Conservation (phyloP, 2,113 vertebrate genomes). For the Eptatretus burgeri region DNA sequence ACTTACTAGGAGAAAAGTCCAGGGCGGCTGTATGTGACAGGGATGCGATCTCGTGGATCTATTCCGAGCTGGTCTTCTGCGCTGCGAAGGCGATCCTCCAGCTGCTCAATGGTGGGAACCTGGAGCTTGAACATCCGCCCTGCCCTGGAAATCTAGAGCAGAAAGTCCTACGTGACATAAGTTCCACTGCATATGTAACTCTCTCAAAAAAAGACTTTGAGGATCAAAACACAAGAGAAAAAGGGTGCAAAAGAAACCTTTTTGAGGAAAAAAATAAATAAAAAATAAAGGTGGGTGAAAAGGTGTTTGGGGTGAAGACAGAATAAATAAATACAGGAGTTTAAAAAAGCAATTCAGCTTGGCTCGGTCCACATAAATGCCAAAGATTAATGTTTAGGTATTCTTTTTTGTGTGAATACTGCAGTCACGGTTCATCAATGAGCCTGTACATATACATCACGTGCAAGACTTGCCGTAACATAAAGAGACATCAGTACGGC, state of each 20-base stretch:
- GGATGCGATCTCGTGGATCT: conserved; percentile 46
- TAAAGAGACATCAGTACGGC: too few relatives aligned
- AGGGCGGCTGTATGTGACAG: conserved; percentile 58
- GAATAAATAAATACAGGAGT: too few relatives aligned
- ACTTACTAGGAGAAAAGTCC: conserved; percentile 77
- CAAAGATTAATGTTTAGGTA: too few relatives aligned
- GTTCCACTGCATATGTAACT: neutral
- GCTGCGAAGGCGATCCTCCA: conserved; percentile 74
- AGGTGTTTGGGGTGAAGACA: neutral
- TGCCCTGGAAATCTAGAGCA: conserved; percentile 12
- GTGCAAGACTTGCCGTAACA: too few relatives aligned
- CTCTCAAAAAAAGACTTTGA: neutral
- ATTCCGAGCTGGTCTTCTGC: conserved; percentile 66
- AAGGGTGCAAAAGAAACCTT: neutral
- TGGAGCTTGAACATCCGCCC: conserved; percentile 55
- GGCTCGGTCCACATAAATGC: too few relatives aligned
- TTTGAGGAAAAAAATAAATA: neutral
- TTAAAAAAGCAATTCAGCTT: too few relatives aligned
- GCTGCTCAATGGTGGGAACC: conserved; percentile 78
- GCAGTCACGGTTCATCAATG: too few relatives aligned
- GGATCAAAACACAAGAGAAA: neutral
- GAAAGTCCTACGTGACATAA: neutral
- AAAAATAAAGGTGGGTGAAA: neutral
- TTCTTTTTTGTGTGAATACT: too few relatives aligned
- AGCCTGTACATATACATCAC: too few relatives aligned